Evolutionary conservation across 2,113 vertebrate genomes (phyloP), one percentile per base, ranked within the genome.

Genomic region (Pelecanoides urinatrix): DNA sequence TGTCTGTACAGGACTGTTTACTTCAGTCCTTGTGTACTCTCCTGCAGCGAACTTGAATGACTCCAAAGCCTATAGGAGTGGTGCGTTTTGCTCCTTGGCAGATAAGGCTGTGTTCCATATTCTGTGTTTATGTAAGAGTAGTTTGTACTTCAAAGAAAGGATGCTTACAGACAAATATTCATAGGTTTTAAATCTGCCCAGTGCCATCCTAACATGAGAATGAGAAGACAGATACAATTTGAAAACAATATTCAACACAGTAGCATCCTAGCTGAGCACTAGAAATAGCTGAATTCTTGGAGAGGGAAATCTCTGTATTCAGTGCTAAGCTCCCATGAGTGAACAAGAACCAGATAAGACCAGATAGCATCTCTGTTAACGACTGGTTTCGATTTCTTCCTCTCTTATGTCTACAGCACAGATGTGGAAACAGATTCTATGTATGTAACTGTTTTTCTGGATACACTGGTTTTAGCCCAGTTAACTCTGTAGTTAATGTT

Each of bases 41-140:
- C 8, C 32, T 75, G 63, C 30, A n/a, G 45, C 2, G 0, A 78
- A 26, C 23, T 32, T 23, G 11, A 38, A 13, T 40, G n/a, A 30
- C 65, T 56, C 22, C 70, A 58, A 13, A 49, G 14, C 19, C 16
- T 17, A 1, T 3, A 45, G 47, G 19, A 67, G 22, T 62, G 72
- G 58, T 59, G 30, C 5, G 0, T 44, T 87, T 77, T 72, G 27
- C 40, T 72, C 20, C 40, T 34, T 61, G n/a, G 63, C n/a, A 30
- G 30, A 40, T 58, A 19, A 53, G 40, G 38, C 52, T 72, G 34
- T 3, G 0, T 63, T 52, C 36, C 42, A 0, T 59, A 2, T 66
- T 71, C 19, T 47, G 10, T 71, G 47, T 49, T 61, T 78, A 34
- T 21, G 1, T 30, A 27, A 36, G 27, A 36, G 53, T 16, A 32